Evolutionary conservation across 2,113 vertebrate species (phyloP).

Genomic region (Myxocyprinus asiaticus): DNA sequence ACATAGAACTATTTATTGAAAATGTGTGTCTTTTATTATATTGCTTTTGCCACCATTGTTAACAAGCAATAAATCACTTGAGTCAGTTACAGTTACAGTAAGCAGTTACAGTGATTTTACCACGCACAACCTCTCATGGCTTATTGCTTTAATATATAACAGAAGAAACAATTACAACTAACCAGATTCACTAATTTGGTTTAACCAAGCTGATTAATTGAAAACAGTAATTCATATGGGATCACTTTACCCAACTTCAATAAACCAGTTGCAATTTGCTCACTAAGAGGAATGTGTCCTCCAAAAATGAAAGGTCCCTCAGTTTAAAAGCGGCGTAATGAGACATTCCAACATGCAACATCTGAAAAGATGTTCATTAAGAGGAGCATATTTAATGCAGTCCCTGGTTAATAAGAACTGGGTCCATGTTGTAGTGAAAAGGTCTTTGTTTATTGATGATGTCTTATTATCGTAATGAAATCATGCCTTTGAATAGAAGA

Average conservation of each 20-base stretch:
- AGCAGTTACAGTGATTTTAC: no score
- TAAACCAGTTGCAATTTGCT: constrained; percentile 19
- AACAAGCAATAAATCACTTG: no score
- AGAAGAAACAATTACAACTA: no score
- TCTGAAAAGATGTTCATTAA: constrained; percentile 39
- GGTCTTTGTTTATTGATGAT: constrained; percentile 46
- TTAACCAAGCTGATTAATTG: no score
- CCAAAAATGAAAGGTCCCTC: constrained; percentile 38
- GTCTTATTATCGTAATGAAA: background rate
- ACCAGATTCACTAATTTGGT: no score
- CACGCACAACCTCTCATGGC: no score
- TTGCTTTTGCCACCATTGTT: no score
- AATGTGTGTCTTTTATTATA: no score
- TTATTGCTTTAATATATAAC: no score
- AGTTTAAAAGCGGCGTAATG: constrained; percentile 23
- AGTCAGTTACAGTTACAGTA: no score
- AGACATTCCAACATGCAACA: constrained; percentile 49
- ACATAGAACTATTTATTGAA: no score
- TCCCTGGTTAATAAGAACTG: constrained; percentile 21
- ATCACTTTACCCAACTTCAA: constrained; percentile 19
- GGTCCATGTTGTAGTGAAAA: constrained; percentile 32
- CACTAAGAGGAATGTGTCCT: constrained; percentile 41
- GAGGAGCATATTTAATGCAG: constrained; percentile 31
- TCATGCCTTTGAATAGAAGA: constrained; percentile 12
- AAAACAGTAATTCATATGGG: no score